Evolutionary conservation across 2,113 vertebrate species (phyloP).

Genomic region (Zosterops borbonicus): DNA sequence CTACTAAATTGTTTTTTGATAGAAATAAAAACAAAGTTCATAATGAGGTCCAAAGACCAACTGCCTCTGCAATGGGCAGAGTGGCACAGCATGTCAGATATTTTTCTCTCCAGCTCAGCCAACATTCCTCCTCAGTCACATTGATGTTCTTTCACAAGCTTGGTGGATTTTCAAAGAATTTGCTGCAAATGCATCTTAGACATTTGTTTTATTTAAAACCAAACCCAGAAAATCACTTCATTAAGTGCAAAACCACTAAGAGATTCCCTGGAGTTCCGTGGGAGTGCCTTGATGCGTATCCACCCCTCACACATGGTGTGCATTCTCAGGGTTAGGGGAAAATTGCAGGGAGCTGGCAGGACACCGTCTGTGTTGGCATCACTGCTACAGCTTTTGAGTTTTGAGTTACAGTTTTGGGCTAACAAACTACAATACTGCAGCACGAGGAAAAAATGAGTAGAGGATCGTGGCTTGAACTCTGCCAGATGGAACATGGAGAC

Average conservation of each 20-base stretch:
- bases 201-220: not conserved
- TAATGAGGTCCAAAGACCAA: not conserved
- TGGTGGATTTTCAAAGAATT: not conserved
- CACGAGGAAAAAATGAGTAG: not conserved
- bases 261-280: not conserved
- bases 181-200: not conserved
- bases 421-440: not conserved
- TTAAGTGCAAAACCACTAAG: not conserved
- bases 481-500: conserved; percentile 28
- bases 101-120: not conserved
- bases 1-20: not conserved
- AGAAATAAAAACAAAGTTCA: not conserved
- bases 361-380: not conserved
- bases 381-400: not conserved
- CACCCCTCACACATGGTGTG: not conserved
- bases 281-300: not conserved
- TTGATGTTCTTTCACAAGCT: not conserved
- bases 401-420: not conserved
- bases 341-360: not conserved
- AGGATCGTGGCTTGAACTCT: not conserved
- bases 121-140: not conserved
- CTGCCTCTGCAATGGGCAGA: not conserved
- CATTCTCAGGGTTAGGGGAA: not conserved
- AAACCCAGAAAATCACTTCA: not conserved
- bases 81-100: not conserved